These are phyloP conservation scores for Argyrosomus japonicus DNA, from an alignment of 2,113 vertebrate species.

Conservation along the genomic window DNA sequence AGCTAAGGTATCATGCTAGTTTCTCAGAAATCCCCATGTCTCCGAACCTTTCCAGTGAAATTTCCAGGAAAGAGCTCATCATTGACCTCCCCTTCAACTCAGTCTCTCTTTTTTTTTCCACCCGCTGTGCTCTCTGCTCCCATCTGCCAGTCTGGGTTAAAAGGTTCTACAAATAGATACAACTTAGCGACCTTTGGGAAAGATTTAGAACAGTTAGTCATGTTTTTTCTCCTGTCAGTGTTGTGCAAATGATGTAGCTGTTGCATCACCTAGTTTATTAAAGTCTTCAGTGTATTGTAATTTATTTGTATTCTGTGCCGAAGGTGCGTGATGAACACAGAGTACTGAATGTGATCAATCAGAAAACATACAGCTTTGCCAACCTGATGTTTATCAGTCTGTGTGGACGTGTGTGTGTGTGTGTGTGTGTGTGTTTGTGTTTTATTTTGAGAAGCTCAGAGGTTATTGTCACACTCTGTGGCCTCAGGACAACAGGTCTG, in stretches of 20 bases:
- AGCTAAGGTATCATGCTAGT: neutral
- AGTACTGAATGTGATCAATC: neutral
- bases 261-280: neutral
- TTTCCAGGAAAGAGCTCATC: constrained; percentile 32
- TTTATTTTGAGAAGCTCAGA: constrained; percentile 10
- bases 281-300: neutral
- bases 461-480: constrained; percentile 3
- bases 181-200: constrained; percentile 6
- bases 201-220: neutral
- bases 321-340: neutral
- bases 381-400: neutral
- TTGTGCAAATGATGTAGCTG: neutral
- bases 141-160: neutral
- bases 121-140: neutral
- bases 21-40: constrained; percentile 41
- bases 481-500: constrained; percentile 1
- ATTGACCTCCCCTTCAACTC: neutral
- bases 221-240: neutral
- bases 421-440: neutral
- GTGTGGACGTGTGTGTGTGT: neutral
- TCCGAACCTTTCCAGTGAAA: constrained; percentile 9
- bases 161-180: neutral
- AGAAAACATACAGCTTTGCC: neutral
- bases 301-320: neutral
- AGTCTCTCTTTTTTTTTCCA: neutral